These are phyloP conservation scores for Cavia porcellus DNA, from an alignment of 2,113 vertebrate species.

Conservation along the genomic window DNA sequence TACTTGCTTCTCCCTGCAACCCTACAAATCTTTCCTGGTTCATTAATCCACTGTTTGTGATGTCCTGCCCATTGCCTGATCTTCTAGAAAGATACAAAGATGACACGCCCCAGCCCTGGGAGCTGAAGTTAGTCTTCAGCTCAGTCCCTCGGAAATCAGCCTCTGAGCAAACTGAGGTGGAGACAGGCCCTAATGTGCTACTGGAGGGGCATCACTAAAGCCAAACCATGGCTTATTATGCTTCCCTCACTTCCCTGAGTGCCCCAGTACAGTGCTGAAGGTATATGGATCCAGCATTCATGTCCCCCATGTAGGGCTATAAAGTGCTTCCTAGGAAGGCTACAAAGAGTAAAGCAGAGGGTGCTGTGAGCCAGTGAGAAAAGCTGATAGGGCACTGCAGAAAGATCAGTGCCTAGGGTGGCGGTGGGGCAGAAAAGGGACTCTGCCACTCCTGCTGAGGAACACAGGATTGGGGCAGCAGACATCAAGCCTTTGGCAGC, in stretches of 20 bases:
- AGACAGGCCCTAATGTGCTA: background rate
- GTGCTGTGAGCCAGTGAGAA: fast-evolving
- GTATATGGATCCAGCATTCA: background rate
- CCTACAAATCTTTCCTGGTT: background rate
- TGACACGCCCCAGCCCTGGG: background rate
- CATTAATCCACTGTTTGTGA: background rate
- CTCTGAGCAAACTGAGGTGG: background rate
- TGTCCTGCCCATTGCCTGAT: background rate
- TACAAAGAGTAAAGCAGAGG: background rate
- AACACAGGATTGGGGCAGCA: background rate
- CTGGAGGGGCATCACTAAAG: background rate
- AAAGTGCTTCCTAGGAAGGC: background rate
- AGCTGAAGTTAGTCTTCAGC: background rate
- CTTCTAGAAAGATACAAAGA: background rate
- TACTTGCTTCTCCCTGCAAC: background rate
- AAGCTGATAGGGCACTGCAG: background rate
- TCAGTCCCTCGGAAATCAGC: background rate
- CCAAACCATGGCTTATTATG: background rate
- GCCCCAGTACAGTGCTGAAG: background rate
- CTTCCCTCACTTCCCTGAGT: background rate
- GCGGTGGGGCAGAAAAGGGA: fast-evolving
- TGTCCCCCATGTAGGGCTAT: background rate
- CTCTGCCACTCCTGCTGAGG: background rate
- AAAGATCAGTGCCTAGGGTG: background rate
- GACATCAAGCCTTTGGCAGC: background rate